phyloP scores from a whole-genome alignment of 2,113 vertebrate species.

The Pheucticus melanocephalus region DNA sequence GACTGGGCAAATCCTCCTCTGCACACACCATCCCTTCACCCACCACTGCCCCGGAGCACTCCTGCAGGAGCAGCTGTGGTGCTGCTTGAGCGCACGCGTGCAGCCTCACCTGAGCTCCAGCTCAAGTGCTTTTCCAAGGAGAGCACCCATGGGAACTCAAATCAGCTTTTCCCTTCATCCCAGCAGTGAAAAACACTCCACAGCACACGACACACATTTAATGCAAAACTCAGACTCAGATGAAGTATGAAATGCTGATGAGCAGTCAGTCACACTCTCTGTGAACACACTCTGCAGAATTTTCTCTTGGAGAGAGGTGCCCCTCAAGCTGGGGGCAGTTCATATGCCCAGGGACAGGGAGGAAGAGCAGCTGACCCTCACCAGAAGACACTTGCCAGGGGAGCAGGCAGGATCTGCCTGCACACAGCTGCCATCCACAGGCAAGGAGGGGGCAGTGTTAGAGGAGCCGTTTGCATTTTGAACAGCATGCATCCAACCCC shows the following conservation, averaged over 20 bases:
- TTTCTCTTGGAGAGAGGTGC: background rate
- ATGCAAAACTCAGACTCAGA: conserved; percentile 57
- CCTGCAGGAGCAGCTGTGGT: background rate
- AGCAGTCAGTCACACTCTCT: background rate
- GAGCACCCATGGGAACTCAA: background rate
- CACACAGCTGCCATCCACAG: conserved; percentile 39
- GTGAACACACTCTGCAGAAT: background rate
- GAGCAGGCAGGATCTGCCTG: background rate
- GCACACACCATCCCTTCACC: background rate
- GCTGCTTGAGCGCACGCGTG: background rate
- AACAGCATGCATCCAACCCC: conserved; percentile 46
- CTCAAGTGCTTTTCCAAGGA: background rate
- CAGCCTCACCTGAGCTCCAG: background rate
- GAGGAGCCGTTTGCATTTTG: background rate
- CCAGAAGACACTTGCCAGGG: background rate
- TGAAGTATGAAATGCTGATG: conserved; percentile 48
- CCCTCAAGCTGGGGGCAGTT: background rate
- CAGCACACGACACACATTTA: conserved; percentile 49
- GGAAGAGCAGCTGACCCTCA: background rate
- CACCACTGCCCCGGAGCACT: background rate
- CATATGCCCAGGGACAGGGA: background rate
- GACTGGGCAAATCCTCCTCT: background rate
- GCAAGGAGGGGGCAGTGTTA: conserved; percentile 5
- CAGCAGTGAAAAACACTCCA: conserved; percentile 31
- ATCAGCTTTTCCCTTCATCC: conserved; percentile 46